Evolutionary conservation across 2,113 vertebrate species (phyloP).

Genomic region (Nothoprocta perdicaria): DNA sequence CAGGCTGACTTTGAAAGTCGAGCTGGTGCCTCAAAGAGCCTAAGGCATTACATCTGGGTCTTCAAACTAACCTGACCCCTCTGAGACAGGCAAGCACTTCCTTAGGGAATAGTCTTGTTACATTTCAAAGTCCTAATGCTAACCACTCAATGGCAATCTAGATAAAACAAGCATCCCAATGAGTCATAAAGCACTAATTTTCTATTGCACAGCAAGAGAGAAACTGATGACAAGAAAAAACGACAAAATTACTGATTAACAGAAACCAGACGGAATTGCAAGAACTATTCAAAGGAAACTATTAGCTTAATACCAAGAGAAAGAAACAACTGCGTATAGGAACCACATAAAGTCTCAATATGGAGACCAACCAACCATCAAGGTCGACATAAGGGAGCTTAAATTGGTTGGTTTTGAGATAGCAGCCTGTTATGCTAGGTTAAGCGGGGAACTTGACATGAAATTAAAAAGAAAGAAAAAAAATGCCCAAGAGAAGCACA

Average conservation of each 20-base stretch:
- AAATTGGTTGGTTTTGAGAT: neutral
- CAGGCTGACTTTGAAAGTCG: neutral
- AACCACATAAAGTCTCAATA: neutral
- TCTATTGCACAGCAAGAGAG: conserved; percentile 16
- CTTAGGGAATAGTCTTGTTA: neutral
- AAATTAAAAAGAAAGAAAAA: neutral
- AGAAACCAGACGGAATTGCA: conserved; percentile 34
- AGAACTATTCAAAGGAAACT: neutral
- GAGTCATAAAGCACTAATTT: conserved; percentile 29
- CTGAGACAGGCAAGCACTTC: conserved; percentile 11
- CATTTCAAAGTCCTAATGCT: conserved; percentile 6
- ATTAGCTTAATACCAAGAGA: conserved; percentile 15
- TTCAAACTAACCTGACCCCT: conserved; percentile 26
- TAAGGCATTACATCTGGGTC: conserved; percentile 33
- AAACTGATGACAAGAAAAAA: conserved; percentile 35
- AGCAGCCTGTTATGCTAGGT: neutral
- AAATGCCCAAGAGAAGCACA: neutral
- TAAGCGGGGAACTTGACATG: neutral
- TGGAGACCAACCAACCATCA: neutral
- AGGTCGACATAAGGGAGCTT: neutral
- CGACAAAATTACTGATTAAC: conserved; percentile 1
- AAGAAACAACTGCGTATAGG: neutral
- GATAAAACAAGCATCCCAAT: conserved; percentile 8
- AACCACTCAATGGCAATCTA: neutral
- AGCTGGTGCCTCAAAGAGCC: conserved; percentile 26